These are phyloP conservation scores for Myotis findleyi DNA, from an alignment of 2,797 vertebrate genomes.

Conservation along the genomic window DNA sequence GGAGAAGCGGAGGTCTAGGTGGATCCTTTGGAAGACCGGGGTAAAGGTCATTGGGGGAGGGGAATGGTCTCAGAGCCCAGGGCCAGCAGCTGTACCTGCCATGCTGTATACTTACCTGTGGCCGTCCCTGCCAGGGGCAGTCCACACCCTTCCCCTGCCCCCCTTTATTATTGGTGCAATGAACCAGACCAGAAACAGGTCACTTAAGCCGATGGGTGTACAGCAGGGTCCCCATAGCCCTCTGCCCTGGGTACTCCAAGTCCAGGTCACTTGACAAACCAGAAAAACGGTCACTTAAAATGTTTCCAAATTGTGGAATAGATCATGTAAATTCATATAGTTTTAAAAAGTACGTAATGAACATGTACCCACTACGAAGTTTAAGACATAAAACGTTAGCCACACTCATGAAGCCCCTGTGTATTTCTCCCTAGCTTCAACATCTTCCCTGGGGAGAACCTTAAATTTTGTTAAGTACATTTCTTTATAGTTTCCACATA, in stretches of 20 bases:
- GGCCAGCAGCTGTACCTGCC: background rate
- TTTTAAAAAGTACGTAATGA: background rate
- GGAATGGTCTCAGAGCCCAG: background rate
- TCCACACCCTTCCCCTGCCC: background rate
- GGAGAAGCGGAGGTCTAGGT: background rate
- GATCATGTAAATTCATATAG: background rate
- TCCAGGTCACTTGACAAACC: background rate
- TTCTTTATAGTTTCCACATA: background rate
- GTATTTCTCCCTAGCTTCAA: background rate
- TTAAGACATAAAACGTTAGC: background rate
- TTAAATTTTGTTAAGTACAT: background rate
- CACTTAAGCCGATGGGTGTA: background rate
- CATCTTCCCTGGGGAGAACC: background rate
- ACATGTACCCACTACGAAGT: background rate
- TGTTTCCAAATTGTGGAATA: background rate
- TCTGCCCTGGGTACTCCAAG: background rate
- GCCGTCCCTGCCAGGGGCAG: accelerated
- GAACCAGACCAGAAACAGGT: background rate
- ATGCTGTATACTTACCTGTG: background rate
- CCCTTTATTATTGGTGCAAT: background rate
- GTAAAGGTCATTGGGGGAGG: background rate
- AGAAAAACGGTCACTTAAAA: background rate
- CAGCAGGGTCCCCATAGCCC: background rate
- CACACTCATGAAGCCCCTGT: accelerated
- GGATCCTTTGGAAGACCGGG: background rate